Percentiles rank a stretch among this genome's conserved stretches.
Evolutionary conservation across 2,113 vertebrate species (phyloP).

Genomic region (Apeltes quadracus): DNA sequence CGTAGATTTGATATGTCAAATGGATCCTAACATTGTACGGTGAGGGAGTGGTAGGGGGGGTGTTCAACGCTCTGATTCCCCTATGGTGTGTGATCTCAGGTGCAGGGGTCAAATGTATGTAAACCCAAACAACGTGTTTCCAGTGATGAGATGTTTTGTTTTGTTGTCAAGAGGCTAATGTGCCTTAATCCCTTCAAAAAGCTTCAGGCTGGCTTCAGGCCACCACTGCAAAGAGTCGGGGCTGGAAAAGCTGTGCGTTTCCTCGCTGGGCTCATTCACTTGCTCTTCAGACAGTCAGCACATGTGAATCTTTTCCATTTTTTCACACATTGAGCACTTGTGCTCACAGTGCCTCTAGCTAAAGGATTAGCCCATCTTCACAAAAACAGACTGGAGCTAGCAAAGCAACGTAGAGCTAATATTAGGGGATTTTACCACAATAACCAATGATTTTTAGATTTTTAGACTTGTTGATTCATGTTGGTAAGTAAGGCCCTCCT

Average conservation of each 20-base stretch:
- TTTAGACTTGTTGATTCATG: not conserved
- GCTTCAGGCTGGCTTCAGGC: constrained; percentile 25
- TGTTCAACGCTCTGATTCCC: constrained; percentile 46
- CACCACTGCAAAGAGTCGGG: constrained; percentile 14
- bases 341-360: constrained; percentile 41
- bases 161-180: constrained; percentile 60
- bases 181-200: constrained; percentile 65
- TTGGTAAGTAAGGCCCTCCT: not conserved
- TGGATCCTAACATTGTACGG: constrained; percentile 40
- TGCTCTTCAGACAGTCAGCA: constrained; percentile 16
- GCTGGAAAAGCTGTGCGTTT: constrained; percentile 41
- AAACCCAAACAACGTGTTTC: constrained; percentile 56
- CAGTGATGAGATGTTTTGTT: constrained; percentile 27
- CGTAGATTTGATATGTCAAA: constrained; percentile 35
- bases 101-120: constrained; percentile 57
- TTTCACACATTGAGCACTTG: constrained; percentile 25
- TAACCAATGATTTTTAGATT: not conserved
- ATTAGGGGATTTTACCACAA: not conserved
- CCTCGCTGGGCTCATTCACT: constrained; percentile 14
- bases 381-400: not conserved
- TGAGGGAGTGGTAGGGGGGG: constrained; percentile 38
- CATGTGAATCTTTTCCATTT: constrained; percentile 15
- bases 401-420: not conserved
- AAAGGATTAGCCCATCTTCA: constrained; percentile 42
- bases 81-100: constrained; percentile 51